Evolutionary conservation across 2,797 vertebrate species (phyloP).

Genomic region (Mastacembelus armatus): DNA sequence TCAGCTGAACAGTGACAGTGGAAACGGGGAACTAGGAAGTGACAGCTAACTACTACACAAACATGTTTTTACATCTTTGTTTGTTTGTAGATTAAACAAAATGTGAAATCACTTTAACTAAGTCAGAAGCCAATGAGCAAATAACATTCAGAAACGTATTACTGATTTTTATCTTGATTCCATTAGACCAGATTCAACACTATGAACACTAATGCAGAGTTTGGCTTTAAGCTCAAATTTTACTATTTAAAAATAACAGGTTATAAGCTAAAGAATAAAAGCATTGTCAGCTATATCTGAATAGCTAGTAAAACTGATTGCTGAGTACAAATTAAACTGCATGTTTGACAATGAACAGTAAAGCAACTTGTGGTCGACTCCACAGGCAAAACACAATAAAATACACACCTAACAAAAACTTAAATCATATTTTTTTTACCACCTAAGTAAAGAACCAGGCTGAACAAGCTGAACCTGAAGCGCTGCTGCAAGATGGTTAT

Average conservation of each 20-base stretch:
- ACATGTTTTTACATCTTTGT: too few relatives aligned
- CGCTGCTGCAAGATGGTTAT: neutral
- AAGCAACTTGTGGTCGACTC: constrained; percentile 16
- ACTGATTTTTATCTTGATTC: constrained; percentile 3
- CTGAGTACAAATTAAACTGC: constrained; percentile 30
- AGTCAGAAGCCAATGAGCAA: too few relatives aligned
- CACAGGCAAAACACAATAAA: constrained; percentile 14
- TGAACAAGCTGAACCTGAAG: constrained; percentile 56
- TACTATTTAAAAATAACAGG: constrained; percentile 3
- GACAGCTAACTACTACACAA: too few relatives aligned
- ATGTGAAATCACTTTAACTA: too few relatives aligned
- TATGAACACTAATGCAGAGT: neutral
- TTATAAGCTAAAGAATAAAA: constrained; percentile 16
- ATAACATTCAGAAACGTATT: too few relatives aligned
- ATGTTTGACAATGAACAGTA: constrained; percentile 23
- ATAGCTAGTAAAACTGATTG: constrained; percentile 41
- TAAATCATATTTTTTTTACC: neutral
- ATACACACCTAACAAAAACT: constrained; percentile 7
- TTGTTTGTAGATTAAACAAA: too few relatives aligned
- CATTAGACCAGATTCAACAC: constrained; percentile 1
- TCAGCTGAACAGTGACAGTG: neutral
- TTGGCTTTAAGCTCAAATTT: constrained; percentile 9
- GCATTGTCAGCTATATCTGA: constrained; percentile 7
- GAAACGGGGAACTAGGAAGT: too few relatives aligned
- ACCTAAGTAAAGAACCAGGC: constrained; percentile 7